Conservation (phyloP, 2,797 vertebrate genomes). For the Peromyscus eremicus region DNA sequence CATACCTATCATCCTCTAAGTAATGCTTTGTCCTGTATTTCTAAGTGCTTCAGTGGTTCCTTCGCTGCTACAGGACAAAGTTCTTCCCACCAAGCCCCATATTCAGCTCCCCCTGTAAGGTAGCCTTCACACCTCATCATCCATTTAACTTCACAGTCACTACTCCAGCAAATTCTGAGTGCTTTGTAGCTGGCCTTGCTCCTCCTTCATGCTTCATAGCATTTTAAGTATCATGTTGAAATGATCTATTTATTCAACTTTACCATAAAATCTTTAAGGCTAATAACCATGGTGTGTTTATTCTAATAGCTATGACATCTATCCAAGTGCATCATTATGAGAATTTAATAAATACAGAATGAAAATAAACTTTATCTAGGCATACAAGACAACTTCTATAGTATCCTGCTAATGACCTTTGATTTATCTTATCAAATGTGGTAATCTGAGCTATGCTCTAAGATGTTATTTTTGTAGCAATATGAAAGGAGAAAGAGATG, state of each 20-base stretch:
- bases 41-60: not conserved
- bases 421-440: not conserved
- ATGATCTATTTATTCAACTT: constrained; percentile 16
- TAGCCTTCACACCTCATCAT: not conserved
- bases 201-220: not conserved
- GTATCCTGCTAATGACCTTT: not conserved
- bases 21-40: not conserved
- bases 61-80: not conserved
- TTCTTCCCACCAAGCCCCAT: too few relatives aligned
- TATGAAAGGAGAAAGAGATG: not conserved
- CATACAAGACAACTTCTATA: not conserved
- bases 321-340: not conserved
- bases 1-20: not conserved
- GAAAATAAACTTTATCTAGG: not conserved
- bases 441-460: not conserved
- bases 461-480: not conserved
- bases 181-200: not conserved
- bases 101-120: not conserved
- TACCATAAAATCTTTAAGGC: not conserved
- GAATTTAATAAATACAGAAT: not conserved
- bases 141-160: not conserved
- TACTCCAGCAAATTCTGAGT: not conserved
- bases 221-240: not conserved
- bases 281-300: not conserved
- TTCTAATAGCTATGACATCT: not conserved